phyloP scores from a whole-genome alignment of 2,113 vertebrate genomes.

The Cichladusa arquata region DNA sequence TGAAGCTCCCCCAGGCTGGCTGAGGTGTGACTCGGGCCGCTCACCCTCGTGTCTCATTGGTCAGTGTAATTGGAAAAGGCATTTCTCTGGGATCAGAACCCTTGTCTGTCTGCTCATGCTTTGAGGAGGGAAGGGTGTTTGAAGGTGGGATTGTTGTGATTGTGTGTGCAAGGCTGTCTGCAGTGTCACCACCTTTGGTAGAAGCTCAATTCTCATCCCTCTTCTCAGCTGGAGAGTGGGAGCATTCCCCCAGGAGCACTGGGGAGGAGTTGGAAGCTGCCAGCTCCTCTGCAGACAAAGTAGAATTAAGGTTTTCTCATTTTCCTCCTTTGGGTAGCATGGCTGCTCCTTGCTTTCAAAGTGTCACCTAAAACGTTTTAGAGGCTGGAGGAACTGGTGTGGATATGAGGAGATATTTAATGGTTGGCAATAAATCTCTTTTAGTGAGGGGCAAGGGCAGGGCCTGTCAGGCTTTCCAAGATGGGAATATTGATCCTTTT shows the following conservation, averaged over 20 bases:
- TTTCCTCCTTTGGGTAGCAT: not conserved
- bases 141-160: not conserved
- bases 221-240: not conserved
- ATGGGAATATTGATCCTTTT: not conserved
- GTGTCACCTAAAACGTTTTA: not conserved
- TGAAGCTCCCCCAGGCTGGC: not conserved
- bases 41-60: not conserved
- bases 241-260: not conserved
- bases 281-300: not conserved
- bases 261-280: too few relatives aligned
- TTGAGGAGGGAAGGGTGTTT: not conserved
- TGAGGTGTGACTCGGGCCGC: not conserved
- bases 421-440: fast-evolving
- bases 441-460: not conserved
- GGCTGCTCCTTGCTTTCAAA: not conserved
- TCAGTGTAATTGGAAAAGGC: not conserved
- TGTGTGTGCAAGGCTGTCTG: not conserved
- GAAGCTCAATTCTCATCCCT: not conserved
- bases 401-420: not conserved
- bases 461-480: not conserved
- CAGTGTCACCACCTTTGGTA: not conserved
- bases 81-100: not conserved
- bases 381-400: not conserved
- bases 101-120: not conserved
- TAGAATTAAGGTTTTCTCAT: not conserved